Percentiles rank a stretch among this genome's conserved stretches.
Conservation (phyloP, 2,797 vertebrate species). For the Tapirus indicus region DNA sequence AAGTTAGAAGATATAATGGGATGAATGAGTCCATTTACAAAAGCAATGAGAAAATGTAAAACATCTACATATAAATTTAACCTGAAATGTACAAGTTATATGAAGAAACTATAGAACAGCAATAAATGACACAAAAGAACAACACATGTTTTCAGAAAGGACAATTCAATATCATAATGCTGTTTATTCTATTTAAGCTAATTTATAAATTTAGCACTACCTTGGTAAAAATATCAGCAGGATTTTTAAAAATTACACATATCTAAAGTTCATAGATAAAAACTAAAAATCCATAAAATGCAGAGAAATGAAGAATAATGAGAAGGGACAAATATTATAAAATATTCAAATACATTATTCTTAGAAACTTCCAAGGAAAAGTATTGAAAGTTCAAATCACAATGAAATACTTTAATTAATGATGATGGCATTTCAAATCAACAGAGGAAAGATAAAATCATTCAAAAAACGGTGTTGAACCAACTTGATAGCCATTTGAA, state of each 20-base stretch:
- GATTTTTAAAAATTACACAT: background rate
- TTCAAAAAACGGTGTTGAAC: background rate
- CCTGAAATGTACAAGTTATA: background rate
- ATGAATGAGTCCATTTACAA: background rate
- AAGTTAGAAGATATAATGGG: background rate
- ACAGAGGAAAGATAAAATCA: background rate
- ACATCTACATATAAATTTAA: background rate
- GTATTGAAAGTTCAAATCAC: background rate
- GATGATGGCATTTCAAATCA: background rate
- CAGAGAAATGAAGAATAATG: background rate
- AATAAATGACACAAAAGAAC: background rate
- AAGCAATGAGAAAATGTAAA: background rate
- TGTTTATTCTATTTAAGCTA: background rate
- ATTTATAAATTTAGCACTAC: background rate
- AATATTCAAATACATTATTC: background rate
- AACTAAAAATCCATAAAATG: background rate
- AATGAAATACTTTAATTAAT: background rate
- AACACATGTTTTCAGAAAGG: slow-evolving; percentile 15
- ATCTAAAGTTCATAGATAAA: background rate
- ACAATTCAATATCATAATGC: background rate
- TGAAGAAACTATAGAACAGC: background rate
- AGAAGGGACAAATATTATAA: background rate
- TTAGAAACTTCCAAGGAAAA: background rate
- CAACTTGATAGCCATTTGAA: background rate
- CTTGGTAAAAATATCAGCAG: background rate